These are phyloP conservation scores for Coleophora flavipennella DNA, from an alignment of 2,888 invertebrate species.

Conservation along the genomic window DNA sequence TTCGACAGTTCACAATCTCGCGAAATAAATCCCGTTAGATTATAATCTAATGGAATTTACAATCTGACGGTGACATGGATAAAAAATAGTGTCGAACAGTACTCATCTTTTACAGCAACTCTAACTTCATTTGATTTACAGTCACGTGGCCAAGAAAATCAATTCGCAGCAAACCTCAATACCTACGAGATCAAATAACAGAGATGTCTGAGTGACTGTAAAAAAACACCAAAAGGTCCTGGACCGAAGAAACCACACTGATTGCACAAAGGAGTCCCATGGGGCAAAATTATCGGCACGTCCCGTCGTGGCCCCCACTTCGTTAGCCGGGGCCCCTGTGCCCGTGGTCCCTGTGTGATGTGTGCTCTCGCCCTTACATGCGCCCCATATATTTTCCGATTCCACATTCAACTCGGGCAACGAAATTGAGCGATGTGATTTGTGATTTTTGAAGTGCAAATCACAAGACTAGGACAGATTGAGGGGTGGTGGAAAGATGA, in stretches of 20 bases:
- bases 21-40: too few species aligned
- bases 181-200: too few species aligned
- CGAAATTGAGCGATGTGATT: too few species aligned
- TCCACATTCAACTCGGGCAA: conserved; percentile 1
- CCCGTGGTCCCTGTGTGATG: conserved; percentile 17
- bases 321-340: conserved; percentile 39
- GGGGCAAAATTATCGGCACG: conserved; percentile 65
- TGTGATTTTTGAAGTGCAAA: too few species aligned
- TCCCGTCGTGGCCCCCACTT: conserved; percentile 42
- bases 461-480: not conserved
- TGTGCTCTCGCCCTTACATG: conserved; percentile 13
- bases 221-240: not conserved
- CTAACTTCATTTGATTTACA: not conserved
- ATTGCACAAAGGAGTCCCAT: conserved; percentile 66
- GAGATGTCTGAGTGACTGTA: not conserved
- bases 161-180: too few species aligned
- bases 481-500: too few species aligned
- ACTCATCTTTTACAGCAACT: too few species aligned
- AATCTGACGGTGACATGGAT: too few species aligned
- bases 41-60: too few species aligned
- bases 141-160: too few species aligned
- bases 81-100: too few species aligned
- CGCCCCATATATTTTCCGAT: not conserved
- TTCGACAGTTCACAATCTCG: too few species aligned
- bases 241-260: conserved; percentile 51